phyloP scores from a whole-genome alignment of 2,797 vertebrate genomes.

The Borostomias antarcticus region DNA sequence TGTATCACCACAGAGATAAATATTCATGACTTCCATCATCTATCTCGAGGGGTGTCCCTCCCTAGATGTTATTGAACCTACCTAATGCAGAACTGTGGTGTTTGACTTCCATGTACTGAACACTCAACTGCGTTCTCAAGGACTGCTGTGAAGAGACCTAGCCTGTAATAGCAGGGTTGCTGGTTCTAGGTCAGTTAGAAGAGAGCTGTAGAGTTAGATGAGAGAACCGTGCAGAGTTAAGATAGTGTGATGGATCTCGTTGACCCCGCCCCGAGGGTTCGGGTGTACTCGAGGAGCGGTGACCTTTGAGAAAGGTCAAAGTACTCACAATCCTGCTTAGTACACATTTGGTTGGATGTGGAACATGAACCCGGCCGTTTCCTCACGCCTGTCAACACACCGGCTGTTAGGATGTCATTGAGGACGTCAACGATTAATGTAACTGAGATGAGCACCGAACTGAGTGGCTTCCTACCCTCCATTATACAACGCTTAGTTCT shows the following conservation, averaged over 20 bases:
- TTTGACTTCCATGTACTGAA: neutral
- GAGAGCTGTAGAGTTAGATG: neutral
- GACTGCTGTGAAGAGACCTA: neutral
- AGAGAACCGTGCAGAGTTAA: neutral
- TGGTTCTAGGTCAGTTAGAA: too few species aligned
- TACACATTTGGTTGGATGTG: neutral
- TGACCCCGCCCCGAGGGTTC: constrained; percentile 2
- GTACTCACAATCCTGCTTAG: neutral
- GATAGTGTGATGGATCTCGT: neutral
- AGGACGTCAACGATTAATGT: neutral
- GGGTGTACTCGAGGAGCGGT: too few species aligned
- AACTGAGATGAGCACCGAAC: neutral
- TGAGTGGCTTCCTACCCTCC: neutral
- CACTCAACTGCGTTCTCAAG: neutral
- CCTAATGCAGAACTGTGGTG: neutral
- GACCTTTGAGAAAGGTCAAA: constrained; percentile 6
- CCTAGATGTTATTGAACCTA: neutral
- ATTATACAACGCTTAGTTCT: too few species aligned
- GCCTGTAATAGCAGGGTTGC: neutral
- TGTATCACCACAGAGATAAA: too few species aligned
- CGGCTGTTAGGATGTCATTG: neutral
- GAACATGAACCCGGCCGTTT: neutral
- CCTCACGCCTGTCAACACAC: neutral
- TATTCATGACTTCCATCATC: too few species aligned
- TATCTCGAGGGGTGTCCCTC: neutral